phyloP scores from a whole-genome alignment of 92 coral and sea anemone species.

The Epizoanthus fatuus region DNA sequence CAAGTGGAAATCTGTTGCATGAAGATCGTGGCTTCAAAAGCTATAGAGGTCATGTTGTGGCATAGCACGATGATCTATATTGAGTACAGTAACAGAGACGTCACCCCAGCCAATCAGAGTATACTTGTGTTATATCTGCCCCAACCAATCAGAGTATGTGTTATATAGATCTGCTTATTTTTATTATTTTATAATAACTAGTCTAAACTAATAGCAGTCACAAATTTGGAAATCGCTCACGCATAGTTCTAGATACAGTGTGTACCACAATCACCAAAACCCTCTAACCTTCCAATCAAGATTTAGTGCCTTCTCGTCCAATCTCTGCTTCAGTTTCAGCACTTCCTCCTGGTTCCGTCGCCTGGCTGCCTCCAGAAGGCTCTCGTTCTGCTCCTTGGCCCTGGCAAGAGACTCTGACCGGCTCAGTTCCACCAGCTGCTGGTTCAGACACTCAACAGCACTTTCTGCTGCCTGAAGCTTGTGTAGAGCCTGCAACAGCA shows the following conservation, averaged over 20 bases:
- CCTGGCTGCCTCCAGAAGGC: conserved; percentile 80
- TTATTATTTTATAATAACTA: too few species aligned
- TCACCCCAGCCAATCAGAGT: too few species aligned
- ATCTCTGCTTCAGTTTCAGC: conserved; percentile 86
- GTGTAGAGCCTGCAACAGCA: conserved; percentile 49
- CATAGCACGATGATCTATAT: too few species aligned
- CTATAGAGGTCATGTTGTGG: too few species aligned
- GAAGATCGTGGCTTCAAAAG: too few species aligned
- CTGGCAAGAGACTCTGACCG: conserved; percentile 91
- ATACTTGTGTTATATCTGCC: too few species aligned
- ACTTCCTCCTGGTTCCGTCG: conserved; percentile 89
- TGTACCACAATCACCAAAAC: neutral
- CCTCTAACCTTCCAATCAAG: conserved; percentile 85
- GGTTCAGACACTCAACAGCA: conserved; percentile 92
- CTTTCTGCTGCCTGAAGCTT: conserved; percentile 90
- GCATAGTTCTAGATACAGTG: neutral
- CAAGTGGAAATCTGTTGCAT: too few species aligned
- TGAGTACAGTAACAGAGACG: too few species aligned
- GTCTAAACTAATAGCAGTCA: neutral
- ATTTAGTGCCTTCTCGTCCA: conserved; percentile 87
- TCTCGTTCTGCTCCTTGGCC: conserved; percentile 96
- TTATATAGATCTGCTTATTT: too few species aligned
- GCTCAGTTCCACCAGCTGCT: conserved; percentile 88
- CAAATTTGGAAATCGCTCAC: neutral
- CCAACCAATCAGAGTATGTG: too few species aligned